Evolutionary conservation across 2,888 invertebrate genomes (phyloP).

Genomic region (Limnephilus lunatus): DNA sequence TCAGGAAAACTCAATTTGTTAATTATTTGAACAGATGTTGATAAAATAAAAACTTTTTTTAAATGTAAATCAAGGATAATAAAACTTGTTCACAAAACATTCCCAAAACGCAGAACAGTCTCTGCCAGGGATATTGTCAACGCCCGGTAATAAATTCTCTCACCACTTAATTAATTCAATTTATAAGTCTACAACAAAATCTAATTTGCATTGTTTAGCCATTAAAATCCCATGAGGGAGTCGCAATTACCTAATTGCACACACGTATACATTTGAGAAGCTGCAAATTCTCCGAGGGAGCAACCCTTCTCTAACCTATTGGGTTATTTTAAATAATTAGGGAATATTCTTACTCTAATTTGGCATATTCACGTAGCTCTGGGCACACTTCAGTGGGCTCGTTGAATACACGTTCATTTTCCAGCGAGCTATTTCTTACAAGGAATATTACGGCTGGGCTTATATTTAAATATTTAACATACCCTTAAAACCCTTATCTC

Average conservation of each 20-base stretch:
- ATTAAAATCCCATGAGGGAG: slow-evolving; percentile 55
- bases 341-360: slow-evolving; percentile 59
- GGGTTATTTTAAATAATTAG: slow-evolving; percentile 62
- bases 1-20: not conserved
- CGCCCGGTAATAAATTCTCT: slow-evolving; percentile 27
- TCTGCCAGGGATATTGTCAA: not conserved
- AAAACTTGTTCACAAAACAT: not conserved
- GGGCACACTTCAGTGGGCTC: slow-evolving; percentile 6
- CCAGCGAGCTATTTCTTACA: not conserved
- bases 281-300: slow-evolving; percentile 47
- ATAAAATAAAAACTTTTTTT: not conserved
- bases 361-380: slow-evolving; percentile 27
- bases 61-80: not conserved
- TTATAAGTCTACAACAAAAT: slow-evolving; percentile 42
- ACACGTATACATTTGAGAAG: slow-evolving; percentile 55
- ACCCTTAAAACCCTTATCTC: not conserved
- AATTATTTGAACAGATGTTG: not conserved
- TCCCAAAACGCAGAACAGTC: not conserved
- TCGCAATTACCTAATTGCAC: slow-evolving; percentile 59
- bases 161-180: slow-evolving; percentile 50
- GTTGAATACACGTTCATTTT: slow-evolving; percentile 4
- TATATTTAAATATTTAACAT: not conserved
- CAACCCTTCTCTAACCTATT: slow-evolving; percentile 48
- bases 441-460: not conserved
- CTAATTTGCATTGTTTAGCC: slow-evolving; percentile 58